These are phyloP conservation scores for Morbakka virulenta DNA, from an alignment of 30 jellyfish, hydroid and myxozoan species.

Conservation along the genomic window DNA sequence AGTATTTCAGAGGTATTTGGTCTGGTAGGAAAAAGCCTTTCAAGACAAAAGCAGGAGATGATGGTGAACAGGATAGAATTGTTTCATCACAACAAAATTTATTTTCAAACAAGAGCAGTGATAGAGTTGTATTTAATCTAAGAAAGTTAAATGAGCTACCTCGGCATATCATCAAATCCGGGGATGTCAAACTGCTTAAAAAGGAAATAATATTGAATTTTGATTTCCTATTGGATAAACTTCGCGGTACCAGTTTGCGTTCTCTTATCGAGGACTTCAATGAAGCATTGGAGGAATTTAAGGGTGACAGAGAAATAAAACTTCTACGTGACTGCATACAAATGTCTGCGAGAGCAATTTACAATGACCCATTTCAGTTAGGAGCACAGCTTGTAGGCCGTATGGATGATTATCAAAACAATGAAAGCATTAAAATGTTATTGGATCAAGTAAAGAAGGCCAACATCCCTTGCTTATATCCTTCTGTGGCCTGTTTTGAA, in stretches of 20 bases:
- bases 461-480: constrained; percentile 52
- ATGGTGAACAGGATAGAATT: constrained; percentile 59
- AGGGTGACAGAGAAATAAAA: constrained; percentile 55
- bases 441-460: constrained; percentile 51
- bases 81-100: constrained; percentile 82
- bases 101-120: constrained; percentile 28
- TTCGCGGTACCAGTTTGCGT: constrained; percentile 62
- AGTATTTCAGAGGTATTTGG: constrained; percentile 77
- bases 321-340: constrained; percentile 53
- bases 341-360: constrained; percentile 51
- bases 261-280: constrained; percentile 51
- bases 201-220: constrained; percentile 45
- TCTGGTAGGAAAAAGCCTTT: constrained; percentile 60
- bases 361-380: constrained; percentile 58
- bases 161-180: constrained; percentile 42
- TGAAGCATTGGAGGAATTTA: constrained; percentile 47
- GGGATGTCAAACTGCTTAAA: constrained; percentile 31
- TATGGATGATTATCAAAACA: constrained; percentile 8
- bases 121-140: constrained; percentile 34
- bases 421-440: constrained; percentile 8
- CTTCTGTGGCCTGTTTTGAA: constrained; percentile 60
- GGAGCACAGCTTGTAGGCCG: constrained; percentile 71
- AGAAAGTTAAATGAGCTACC: constrained; percentile 86
- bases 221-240: constrained; percentile 58
- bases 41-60: constrained; percentile 44